Base-by-base conservation (phyloP, 2,888 invertebrate genomes). In the Epinotia bilunana region DNA sequence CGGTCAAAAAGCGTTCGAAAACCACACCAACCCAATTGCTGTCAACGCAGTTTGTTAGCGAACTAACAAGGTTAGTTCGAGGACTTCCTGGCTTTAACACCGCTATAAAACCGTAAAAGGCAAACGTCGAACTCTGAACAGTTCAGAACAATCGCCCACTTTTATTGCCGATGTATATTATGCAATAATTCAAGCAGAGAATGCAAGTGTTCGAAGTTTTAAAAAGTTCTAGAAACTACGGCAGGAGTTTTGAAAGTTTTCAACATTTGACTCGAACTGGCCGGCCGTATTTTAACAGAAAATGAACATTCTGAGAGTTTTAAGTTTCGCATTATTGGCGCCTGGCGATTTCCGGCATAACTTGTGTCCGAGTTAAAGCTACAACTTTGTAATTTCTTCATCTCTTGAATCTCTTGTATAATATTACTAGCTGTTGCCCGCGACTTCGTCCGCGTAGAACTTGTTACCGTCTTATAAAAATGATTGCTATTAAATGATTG, bases 121-220 rank as follows among this genome's bases (percentile, higher is more conserved):
- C 46, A 63, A 73, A 39, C 58, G 43, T 53, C 79, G 83, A 85
- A 86, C 84, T 83, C 63, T 63, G 20, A 90, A 90, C 90, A 90
- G 84, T 85, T 85, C 82, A 78, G 86, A 87, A 86, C 88, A 86
- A 86, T 86, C 86, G 85, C 81, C 81, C 77, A 79, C 87, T 88
- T 91, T 90, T 89, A 90, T 86, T 83, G 83, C 85, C 80, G 83
- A 80, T 83, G 82, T 88, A 87, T 89, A 90, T 88, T 87, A 88
- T 87, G 87, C 87, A 86, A 88, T 90, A 90, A 90, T 87, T 91
- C 89, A 90, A 85, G 82, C 81, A 79, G 78, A 82, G 83, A 88
- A 88, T 90, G 90, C 89, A 89, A 91, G 90, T 90, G 88, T 86
- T 86, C 81, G 82, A 88, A 89, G 49, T 76, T 72, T 23, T 60